Base-by-base conservation (phyloP, 2,113 vertebrate genomes). In the Mellivora capensis region DNA sequence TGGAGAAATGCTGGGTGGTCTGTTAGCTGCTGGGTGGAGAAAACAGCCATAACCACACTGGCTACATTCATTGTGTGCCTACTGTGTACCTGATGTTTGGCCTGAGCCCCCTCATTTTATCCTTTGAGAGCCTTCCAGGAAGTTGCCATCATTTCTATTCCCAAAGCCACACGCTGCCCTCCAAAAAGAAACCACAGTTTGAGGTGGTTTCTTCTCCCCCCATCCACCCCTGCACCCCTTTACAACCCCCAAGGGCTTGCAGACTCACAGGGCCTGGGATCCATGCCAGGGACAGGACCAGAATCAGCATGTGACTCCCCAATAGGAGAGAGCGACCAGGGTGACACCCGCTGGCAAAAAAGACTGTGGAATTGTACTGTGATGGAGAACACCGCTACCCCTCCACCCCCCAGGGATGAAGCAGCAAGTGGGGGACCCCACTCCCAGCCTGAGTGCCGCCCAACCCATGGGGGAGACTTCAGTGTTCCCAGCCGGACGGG, bases 401-500 rank as follows among this genome's bases (percentile, higher is more conserved):
- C 29, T 12, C 4, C 25, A 29, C n/a, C 15, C 37, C 79, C 12
- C 52, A 4, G 6, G 27, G 39, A 31, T 31, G 27, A 76, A 27
- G 42, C 71, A 17, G 62, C 14, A 15, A 61, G 61, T 13, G 14
- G 31, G 42, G 42, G 14, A 27, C 7, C 27, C 27, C 42, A 29
- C 14, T 74, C 72, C 39, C 72, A 44, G 72, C 23, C 72, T 74
- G 39, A 42, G 21, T 37, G 72, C 39, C 6, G 0, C 72, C 25
- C 42, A 8, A 44, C 25, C 42, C 37, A 42, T 12, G 11, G 39
- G 39, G 14, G 20, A 72, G 52, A 29, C 27, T 37, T 47, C 42
- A 2, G 57, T 0, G 13, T 1, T 2, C 2, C 2, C 0, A 1
- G 20, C 57, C 0, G 81, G 18, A 14, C 21, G 2, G 0, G 44